Conservation (phyloP, 2,888 invertebrate genomes). For the Idaea biselata region DNA sequence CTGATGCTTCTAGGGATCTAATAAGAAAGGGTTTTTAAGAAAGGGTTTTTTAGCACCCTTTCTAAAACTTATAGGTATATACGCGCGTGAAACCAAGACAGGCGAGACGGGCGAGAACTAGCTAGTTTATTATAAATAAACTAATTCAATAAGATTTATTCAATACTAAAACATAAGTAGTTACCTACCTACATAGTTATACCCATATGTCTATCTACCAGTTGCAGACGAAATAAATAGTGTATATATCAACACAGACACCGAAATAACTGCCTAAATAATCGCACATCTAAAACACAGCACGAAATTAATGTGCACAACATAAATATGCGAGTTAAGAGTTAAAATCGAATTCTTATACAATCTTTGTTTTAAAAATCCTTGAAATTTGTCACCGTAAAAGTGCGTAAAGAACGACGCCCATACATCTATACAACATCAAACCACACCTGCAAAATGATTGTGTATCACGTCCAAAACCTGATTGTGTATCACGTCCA, state of each 20-base stretch:
- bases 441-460: not conserved
- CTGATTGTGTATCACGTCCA: not conserved
- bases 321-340: not conserved
- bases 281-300: not conserved
- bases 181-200: no score
- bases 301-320: not conserved
- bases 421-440: not conserved
- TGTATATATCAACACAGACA: not conserved
- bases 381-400: constrained; percentile 42
- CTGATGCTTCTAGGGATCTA: no score
- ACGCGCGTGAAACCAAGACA: no score
- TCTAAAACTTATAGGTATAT: no score
- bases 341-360: not conserved
- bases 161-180: no score
- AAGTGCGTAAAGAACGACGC: constrained; percentile 27
- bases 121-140: no score
- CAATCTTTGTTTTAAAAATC: constrained; percentile 28
- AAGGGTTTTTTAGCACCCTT: no score
- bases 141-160: no score
- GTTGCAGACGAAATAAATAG: not conserved
- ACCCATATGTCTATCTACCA: not conserved
- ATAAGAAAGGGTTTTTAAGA: no score
- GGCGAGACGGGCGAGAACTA: no score
- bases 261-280: not conserved
- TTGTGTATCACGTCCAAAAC: not conserved